These are phyloP conservation scores for Aphelenchoides avenae DNA, from an alignment of 1,140 invertebrate species.

Conservation along the genomic window DNA sequence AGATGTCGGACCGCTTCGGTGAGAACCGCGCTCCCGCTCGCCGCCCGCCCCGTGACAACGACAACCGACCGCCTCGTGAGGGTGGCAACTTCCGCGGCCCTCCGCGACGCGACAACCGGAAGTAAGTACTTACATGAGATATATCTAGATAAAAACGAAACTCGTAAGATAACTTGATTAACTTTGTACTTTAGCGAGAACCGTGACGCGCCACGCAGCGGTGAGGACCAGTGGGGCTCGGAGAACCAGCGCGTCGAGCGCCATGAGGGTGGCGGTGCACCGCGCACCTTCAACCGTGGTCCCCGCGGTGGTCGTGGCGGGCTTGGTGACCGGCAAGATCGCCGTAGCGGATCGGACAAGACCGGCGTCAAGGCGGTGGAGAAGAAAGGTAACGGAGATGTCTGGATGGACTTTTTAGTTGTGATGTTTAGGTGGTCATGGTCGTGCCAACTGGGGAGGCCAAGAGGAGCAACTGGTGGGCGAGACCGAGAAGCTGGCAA, in stretches of 20 bases:
- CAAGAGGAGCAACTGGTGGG: conserved; percentile 25
- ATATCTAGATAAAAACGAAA: too few species aligned
- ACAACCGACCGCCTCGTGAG: conserved; percentile 9
- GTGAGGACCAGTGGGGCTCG: too few species aligned
- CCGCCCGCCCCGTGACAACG: not conserved
- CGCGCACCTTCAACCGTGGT: too few species aligned
- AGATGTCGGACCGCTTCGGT: conserved; percentile 4
- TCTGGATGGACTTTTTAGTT: not conserved
- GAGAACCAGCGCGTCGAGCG: too few species aligned
- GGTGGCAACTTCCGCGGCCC: not conserved
- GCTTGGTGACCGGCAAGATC: conserved; percentile 14
- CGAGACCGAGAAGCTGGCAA: conserved; percentile 28
- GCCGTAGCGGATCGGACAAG: conserved; percentile 21
- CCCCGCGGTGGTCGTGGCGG: conserved; percentile 5
- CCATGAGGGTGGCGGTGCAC: not conserved
- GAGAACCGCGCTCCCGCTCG: conserved; percentile 5
- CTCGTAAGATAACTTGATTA: too few species aligned
- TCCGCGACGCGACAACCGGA: too few species aligned
- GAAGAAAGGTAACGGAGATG: conserved; percentile 8
- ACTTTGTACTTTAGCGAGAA: too few species aligned
- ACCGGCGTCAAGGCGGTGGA: conserved; percentile 23
- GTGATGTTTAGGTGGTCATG: conserved; percentile 14
- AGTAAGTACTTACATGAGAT: too few species aligned
- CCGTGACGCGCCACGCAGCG: too few species aligned
- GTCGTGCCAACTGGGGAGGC: conserved; percentile 33